These are phyloP conservation scores for Ornithorhynchus anatinus DNA, from an alignment of 2,113 vertebrate species.

Conservation along the genomic window DNA sequence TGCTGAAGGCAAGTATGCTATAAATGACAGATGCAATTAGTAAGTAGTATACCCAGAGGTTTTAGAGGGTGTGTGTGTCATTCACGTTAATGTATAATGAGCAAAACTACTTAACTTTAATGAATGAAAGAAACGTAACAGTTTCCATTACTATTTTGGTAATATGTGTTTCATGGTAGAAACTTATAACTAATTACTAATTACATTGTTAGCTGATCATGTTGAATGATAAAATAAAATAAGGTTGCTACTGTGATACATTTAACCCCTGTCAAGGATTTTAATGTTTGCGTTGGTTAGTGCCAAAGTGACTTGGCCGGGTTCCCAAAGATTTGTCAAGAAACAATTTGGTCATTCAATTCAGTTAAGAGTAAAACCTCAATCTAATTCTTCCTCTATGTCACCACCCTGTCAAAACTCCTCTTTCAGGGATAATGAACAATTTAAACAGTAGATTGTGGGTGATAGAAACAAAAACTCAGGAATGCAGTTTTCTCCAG, in stretches of 20 bases:
- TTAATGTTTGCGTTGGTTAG: neutral
- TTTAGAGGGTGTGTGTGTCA: neutral
- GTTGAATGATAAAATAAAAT: neutral
- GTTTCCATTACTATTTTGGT: slow-evolving; percentile 13
- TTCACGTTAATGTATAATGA: neutral
- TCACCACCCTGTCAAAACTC: neutral
- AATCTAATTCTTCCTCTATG: neutral
- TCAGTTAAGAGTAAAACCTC: neutral
- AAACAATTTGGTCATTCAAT: slow-evolving; percentile 8
- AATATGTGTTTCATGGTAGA: slow-evolving; percentile 10
- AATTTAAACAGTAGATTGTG: neutral
- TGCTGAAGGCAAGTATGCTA: neutral
- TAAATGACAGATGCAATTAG: neutral
- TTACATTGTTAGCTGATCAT: slow-evolving; percentile 20
- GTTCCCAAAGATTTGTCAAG: slow-evolving; percentile 43
- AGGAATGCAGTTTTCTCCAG: neutral
- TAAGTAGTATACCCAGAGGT: neutral
- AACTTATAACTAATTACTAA: neutral
- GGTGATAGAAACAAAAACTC: neutral
- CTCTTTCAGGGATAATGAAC: neutral
- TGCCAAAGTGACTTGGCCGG: slow-evolving; percentile 22
- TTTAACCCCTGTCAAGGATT: slow-evolving; percentile 33
- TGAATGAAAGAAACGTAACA: neutral
- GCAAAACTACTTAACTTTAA: slow-evolving; percentile 19
- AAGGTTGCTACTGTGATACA: slow-evolving; percentile 10